These are phyloP conservation scores for Pseudotriccus pelzelni DNA, from an alignment of 2,797 vertebrate species.

Conservation along the genomic window DNA sequence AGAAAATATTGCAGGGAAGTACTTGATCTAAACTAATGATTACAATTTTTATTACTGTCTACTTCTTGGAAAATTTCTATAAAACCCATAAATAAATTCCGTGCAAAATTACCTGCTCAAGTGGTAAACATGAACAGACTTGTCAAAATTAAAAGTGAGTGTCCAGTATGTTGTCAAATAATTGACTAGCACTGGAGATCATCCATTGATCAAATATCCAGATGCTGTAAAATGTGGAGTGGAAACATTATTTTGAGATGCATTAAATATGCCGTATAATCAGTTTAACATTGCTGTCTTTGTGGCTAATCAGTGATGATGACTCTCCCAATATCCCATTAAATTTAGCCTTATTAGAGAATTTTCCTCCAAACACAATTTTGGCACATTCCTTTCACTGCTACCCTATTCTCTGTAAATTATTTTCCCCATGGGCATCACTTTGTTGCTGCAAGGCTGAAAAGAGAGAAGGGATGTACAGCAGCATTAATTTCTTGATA, in stretches of 20 bases:
- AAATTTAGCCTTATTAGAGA: neutral
- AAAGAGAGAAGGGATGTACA: neutral
- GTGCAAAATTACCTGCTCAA: neutral
- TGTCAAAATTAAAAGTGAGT: neutral
- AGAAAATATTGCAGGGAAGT: neutral
- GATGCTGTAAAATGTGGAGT: neutral
- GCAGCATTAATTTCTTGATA: slow-evolving; percentile 15
- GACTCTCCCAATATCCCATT: neutral
- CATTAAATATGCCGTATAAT: neutral
- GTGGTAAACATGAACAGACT: neutral
- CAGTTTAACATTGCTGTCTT: neutral
- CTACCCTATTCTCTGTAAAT: neutral
- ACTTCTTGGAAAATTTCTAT: neutral
- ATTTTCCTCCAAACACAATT: neutral
- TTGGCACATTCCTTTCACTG: neutral
- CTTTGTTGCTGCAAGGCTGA: neutral
- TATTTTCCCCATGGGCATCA: neutral
- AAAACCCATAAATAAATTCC: neutral
- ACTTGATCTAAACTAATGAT: neutral
- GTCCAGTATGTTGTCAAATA: neutral
- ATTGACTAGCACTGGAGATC: neutral
- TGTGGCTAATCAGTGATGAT: neutral
- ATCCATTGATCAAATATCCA: neutral
- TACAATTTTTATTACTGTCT: neutral
- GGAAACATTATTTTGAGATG: neutral